These are phyloP conservation scores for Phrynocephalus vlangalii DNA, from an alignment of 2,797 vertebrate species.

Conservation along the genomic window DNA sequence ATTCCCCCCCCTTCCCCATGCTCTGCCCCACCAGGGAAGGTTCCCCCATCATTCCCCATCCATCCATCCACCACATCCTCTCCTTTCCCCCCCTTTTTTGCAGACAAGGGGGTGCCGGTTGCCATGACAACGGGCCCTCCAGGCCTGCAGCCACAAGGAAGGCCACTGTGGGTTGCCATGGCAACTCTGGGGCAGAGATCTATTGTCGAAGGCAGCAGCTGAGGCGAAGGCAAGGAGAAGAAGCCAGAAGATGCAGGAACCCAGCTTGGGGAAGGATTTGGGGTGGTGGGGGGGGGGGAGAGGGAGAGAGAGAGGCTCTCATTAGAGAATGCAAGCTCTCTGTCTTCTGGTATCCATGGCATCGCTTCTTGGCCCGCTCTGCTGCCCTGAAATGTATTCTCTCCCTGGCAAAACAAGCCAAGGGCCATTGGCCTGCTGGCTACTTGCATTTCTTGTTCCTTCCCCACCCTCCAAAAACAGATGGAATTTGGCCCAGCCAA, in stretches of 20 bases:
- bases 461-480: too few species aligned
- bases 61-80: neutral
- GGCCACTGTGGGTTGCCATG: constrained; percentile 40
- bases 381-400: neutral
- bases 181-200: constrained; percentile 37
- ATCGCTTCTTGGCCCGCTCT: neutral
- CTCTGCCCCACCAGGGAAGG: neutral
- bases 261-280: neutral
- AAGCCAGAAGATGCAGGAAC: constrained; percentile 16
- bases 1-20: constrained; percentile 36
- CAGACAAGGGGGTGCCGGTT: constrained; percentile 72
- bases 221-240: neutral
- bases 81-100: neutral
- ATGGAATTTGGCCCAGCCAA: neutral
- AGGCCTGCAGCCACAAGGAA: constrained; percentile 21
- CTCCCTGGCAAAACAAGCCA: neutral
- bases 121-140: constrained; percentile 67
- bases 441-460: neutral
- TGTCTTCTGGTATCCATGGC: neutral
- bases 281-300: too few species aligned
- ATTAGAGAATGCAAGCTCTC: neutral
- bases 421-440: too few species aligned
- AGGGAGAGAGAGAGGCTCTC: neutral
- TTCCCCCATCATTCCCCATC: neutral
- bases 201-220: constrained; percentile 60